phyloP scores from a whole-genome alignment of 2,113 vertebrate species.

The Pseudopodoces humilis region DNA sequence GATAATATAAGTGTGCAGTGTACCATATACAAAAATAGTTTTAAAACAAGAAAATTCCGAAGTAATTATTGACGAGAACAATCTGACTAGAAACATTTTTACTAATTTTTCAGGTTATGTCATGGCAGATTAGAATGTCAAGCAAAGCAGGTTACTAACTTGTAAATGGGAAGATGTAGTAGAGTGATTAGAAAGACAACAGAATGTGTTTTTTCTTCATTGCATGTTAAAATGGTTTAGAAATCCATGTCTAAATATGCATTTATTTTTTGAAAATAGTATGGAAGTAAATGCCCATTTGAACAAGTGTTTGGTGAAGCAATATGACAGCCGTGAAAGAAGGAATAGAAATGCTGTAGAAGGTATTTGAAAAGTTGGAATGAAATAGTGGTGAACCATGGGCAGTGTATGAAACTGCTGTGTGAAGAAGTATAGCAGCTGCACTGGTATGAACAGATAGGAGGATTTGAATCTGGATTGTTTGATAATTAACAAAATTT shows the following conservation, averaged over 20 bases:
- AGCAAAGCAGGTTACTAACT: background rate
- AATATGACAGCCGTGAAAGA: background rate
- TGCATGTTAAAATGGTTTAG: background rate
- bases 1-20: background rate
- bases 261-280: background rate
- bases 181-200: background rate
- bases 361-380: background rate
- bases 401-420: background rate
- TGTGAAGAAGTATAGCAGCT: background rate
- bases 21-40: background rate
- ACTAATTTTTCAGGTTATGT: background rate
- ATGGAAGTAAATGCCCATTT: background rate
- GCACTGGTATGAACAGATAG: background rate
- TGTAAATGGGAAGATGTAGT: background rate
- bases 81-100: background rate
- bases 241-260: background rate
- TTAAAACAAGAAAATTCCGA: rapidly evolving
- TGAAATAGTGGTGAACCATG: background rate
- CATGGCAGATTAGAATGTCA: background rate
- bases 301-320: background rate
- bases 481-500: background rate
- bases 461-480: background rate
- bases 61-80: background rate
- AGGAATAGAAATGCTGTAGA: background rate
- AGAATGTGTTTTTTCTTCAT: background rate